Evolutionary conservation across 2,888 invertebrate species (phyloP).

Genomic region (Ptilodon capucinus): DNA sequence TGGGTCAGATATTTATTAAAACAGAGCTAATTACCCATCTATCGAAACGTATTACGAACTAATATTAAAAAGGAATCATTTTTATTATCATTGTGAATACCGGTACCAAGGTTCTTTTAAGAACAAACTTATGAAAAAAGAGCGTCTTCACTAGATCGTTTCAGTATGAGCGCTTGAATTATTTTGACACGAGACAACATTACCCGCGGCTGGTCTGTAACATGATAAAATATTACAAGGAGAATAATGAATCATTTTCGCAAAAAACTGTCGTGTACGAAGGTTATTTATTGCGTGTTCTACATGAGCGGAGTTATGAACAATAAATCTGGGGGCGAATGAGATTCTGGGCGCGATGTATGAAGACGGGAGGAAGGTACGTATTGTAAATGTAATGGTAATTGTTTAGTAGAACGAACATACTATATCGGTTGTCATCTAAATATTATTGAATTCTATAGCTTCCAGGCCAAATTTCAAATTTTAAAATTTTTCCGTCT

Average conservation of each 20-base stretch:
- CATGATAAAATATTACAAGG: neutral
- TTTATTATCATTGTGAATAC: neutral
- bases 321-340: conserved; percentile 1
- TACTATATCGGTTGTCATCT: too few relatives aligned
- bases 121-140: neutral
- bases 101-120: neutral
- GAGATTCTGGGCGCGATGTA: neutral
- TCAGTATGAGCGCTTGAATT: neutral
- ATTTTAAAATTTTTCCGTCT: too few relatives aligned
- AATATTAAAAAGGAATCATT: too few relatives aligned
- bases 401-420: neutral
- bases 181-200: neutral
- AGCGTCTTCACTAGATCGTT: neutral
- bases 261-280: neutral
- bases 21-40: too few relatives aligned
- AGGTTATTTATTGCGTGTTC: conserved; percentile 1
- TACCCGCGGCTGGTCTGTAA: neutral
- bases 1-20: too few relatives aligned
- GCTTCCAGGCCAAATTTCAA: too few relatives aligned
- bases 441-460: too few relatives aligned
- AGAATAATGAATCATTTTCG: conserved; percentile 1
- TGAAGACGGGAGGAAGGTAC: neutral
- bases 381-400: neutral
- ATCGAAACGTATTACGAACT: too few relatives aligned
- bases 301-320: conserved; percentile 1